A percentile compares a stretch with the other conserved stretches of the same genome.
These are phyloP conservation scores for Phymorhynchus buccinoides DNA, from an alignment of 1,140 invertebrate species.

Conservation along the genomic window DNA sequence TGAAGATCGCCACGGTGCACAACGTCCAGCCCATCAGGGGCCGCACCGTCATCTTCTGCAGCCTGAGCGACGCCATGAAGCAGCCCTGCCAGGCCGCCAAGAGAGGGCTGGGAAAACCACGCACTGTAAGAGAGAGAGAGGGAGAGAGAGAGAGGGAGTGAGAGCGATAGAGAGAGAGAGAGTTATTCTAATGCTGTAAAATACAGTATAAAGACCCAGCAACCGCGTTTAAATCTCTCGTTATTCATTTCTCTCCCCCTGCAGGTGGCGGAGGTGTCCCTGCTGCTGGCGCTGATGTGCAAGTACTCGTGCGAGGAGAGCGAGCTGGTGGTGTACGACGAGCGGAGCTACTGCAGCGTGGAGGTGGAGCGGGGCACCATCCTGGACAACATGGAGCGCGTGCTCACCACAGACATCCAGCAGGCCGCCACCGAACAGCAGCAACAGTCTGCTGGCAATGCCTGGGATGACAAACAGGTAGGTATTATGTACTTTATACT, in stretches of 20 bases:
- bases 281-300: conserved; percentile 74
- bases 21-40: conserved; percentile 74
- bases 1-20: conserved; percentile 73
- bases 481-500: too few relatives aligned
- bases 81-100: conserved; percentile 65
- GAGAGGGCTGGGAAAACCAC: conserved; percentile 69
- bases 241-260: conserved; percentile 33
- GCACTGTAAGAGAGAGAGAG: conserved; percentile 55
- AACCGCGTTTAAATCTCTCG: too few relatives aligned
- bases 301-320: conserved; percentile 74
- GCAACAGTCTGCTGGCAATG: not conserved
- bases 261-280: conserved; percentile 69
- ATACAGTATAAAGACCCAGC: too few relatives aligned
- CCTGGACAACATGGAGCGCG: conserved; percentile 68
- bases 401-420: conserved; percentile 34
- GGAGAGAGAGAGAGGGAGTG: too few relatives aligned
- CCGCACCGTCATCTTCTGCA: conserved; percentile 70
- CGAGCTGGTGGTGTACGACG: conserved; percentile 63
- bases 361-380: conserved; percentile 69
- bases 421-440: not conserved
- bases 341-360: conserved; percentile 43
- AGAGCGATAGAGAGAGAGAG: too few relatives aligned
- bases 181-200: too few relatives aligned
- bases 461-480: conserved; percentile 30
- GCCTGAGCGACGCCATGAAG: conserved; percentile 60